Base-by-base conservation (phyloP, 2,113 vertebrate species). In the Elanus axillaris region DNA sequence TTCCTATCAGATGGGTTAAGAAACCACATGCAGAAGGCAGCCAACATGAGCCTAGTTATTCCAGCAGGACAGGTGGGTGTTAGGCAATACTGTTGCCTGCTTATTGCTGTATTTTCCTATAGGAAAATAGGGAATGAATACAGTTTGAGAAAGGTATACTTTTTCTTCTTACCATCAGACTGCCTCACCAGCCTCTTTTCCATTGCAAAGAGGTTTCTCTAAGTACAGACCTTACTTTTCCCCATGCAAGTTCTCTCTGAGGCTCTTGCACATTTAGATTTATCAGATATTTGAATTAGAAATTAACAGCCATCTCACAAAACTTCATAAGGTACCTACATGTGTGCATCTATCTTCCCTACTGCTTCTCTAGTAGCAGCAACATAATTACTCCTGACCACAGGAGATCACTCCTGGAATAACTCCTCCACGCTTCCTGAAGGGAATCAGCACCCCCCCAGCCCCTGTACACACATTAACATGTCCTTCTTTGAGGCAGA, bases 161-260 rank as follows among this genome's bases (percentile, higher is more conserved):
- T 67, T 89, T 81, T 75, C 21, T 71, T 78, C 56, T 56, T 86
- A 52, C 32, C 31, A 12, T 26, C 64, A 91, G 68, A 43, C 43
- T n/a, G 53, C 43, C 40, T 83, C 60, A 53, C 64, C 60, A 68
- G 64, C 36, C 76, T 94, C 13, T 78, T 96, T 94, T 96, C 88
- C 96, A 95, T 94, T 96, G 86, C 94, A 94, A 92, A 95, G 52
- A 89, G 19, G 43, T 72, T 68, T 91, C 34, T 36, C 22, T 81
- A 89, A 92, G 82, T 32, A 58, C 29, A 81, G 79, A 72, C 34
- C 48, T 88, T 56, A 71, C 75, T 95, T 93, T 71, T 45, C 68
- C 47, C 72, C n/a, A 17, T 0, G 2, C 3, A 34, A 43, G 13
- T 45, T 94, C 31, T 64, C 84, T 93, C 58, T 32, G 69, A 86